phyloP scores from a whole-genome alignment of 2,113 vertebrate genomes.

The Centropus unirufus region DNA sequence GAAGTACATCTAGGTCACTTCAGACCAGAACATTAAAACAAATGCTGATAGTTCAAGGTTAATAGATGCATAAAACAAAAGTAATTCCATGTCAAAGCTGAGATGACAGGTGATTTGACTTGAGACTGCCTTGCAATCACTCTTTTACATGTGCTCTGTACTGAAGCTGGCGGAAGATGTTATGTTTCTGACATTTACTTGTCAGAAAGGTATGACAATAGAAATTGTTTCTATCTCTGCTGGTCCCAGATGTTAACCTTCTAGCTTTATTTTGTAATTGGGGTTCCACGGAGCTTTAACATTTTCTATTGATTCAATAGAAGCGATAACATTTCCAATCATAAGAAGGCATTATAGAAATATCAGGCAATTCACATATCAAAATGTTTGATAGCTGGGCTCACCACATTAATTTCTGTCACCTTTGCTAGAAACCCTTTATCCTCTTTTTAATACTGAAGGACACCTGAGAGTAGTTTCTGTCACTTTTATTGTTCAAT shows the following conservation, averaged over 20 bases:
- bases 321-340: slow-evolving; percentile 85
- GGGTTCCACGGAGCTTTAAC: slow-evolving; percentile 81
- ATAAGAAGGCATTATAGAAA: slow-evolving; percentile 85
- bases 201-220: slow-evolving; percentile 83
- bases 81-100: slow-evolving; percentile 84
- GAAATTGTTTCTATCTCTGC: slow-evolving; percentile 85
- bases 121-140: slow-evolving; percentile 81
- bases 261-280: slow-evolving; percentile 85
- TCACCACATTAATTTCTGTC: slow-evolving; percentile 83
- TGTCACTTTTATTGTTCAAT: slow-evolving; percentile 86
- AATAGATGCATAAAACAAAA: slow-evolving; percentile 89
- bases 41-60: slow-evolving; percentile 87
- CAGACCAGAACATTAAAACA: slow-evolving; percentile 82
- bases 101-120: slow-evolving; percentile 86
- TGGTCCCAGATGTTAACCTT: slow-evolving; percentile 84
- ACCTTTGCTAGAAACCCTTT: slow-evolving; percentile 79
- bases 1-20: slow-evolving; percentile 81
- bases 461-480: slow-evolving; percentile 81
- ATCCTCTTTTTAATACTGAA: slow-evolving; percentile 83
- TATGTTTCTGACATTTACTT: slow-evolving; percentile 85
- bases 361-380: slow-evolving; percentile 86
- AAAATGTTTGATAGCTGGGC: slow-evolving; percentile 85
- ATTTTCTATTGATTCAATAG: slow-evolving; percentile 87
- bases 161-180: slow-evolving; percentile 76
- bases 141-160: slow-evolving; percentile 80